A percentile compares a stretch with the other conserved stretches of the same genome.
Conservation (phyloP, 1,140 invertebrate genomes). For the Drosophila virilis region DNA sequence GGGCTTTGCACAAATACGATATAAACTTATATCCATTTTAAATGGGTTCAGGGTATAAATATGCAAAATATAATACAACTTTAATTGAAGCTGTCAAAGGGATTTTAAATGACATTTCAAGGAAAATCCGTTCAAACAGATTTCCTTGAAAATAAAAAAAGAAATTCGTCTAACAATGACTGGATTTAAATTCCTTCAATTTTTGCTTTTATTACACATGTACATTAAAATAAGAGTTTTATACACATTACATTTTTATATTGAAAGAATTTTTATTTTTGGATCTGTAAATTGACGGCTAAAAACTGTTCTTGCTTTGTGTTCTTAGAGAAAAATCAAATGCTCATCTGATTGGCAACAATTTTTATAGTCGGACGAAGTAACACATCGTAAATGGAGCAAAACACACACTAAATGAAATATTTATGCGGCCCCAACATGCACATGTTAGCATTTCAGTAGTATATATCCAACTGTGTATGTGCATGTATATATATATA, state of each 20-base stretch:
- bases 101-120: not conserved
- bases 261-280: no score
- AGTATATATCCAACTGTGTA: constrained; percentile 1
- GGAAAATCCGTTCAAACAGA: not conserved
- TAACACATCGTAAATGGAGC: constrained; percentile 74
- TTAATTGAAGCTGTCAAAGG: not conserved
- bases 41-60: no score
- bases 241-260: no score
- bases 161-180: not conserved
- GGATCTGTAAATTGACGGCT: no score
- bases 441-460: constrained; percentile 12
- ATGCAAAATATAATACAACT: not conserved
- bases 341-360: constrained; percentile 27
- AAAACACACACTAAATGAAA: constrained; percentile 78
- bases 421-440: constrained; percentile 60
- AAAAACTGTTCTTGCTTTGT: no score
- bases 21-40: no score
- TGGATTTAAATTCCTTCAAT: no score
- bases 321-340: not conserved
- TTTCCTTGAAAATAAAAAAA: not conserved
- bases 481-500: constrained; percentile 9
- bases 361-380: constrained; percentile 29
- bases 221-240: no score
- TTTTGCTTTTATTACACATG: no score
- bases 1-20: no score